Base-by-base conservation (phyloP, 2,888 invertebrate species). In the Noctua fimbriata region DNA sequence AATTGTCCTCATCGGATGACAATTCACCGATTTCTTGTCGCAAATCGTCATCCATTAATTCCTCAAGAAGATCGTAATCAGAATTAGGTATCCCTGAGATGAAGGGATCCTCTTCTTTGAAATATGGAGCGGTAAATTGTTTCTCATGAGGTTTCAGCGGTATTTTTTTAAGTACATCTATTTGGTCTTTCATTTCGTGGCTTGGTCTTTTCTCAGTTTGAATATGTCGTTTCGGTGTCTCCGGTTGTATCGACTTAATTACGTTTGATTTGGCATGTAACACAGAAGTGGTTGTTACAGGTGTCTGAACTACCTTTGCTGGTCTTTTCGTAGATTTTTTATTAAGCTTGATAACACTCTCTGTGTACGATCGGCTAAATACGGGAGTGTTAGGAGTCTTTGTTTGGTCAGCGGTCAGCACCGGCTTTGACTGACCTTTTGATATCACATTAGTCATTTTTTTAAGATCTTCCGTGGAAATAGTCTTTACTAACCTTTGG, bases 11-110 rank as follows among this genome's bases (percentile, higher is more conserved):
- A 89, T 97, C 93, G 86, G 95, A 94, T 89, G 94, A 93, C 78
- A 96, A 86, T 91, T 97, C 95, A 18, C 96, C 93, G 52, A 97
- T 95, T 94, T 97, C 94, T 94, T 96, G 90, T 78, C 93, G 91
- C 79, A 95, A 91, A 84, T 95, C 97, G 86, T 95, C 96, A 89
- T 94, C 97, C 93, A 95, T 96, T 80, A 95, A 92, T 92, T 96
- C 97, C 82, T 95, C 96, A 81, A 97, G 86, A n/a, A 96, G 89
- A 85, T 96, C 96, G 82, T 95, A 96, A 84, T 96, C 96, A 14
- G 95, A 94, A 88, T 94, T 95, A 1, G 89, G 93, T 86, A 95
- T 93, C 2, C 94, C 94, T 4, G 96, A 93, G 89, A 94, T 93
- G 80, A 94, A 94, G n/a, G 94, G 93, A 87, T 95, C 94, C 36